Evolutionary conservation across 2,888 invertebrate genomes (phyloP).

Genomic region (Lepeophtheirus nordmannii): DNA sequence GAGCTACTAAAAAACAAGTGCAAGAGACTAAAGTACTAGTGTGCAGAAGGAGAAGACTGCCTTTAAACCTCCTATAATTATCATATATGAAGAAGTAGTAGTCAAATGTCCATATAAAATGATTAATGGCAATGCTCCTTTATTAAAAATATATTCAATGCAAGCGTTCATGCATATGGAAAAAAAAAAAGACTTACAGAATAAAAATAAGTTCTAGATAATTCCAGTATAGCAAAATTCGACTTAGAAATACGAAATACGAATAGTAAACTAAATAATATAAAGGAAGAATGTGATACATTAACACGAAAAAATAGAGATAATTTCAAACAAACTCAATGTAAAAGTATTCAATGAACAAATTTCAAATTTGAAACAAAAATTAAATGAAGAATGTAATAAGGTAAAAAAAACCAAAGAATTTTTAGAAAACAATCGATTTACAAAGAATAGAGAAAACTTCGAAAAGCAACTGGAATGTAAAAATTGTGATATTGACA

Average conservation of each 20-base stretch:
- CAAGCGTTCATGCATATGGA: no score
- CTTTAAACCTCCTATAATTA: no score
- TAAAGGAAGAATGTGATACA: slow-evolving; percentile 13
- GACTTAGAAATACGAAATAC: slow-evolving; percentile 16
- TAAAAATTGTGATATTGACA: slow-evolving; percentile 15
- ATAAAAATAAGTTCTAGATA: slow-evolving; percentile 42
- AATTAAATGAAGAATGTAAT: slow-evolving; percentile 32
- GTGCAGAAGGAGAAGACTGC: no score
- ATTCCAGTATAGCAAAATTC: slow-evolving; percentile 27
- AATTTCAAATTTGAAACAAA: slow-evolving; percentile 46
- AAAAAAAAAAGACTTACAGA: slow-evolving; percentile 37
- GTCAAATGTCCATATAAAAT: no score
- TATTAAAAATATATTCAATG: no score
- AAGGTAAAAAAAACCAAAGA: slow-evolving; percentile 38
- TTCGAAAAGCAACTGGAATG: slow-evolving; percentile 35
- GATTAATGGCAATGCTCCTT: no score
- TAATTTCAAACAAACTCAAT: slow-evolving; percentile 31
- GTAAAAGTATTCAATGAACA: slow-evolving; percentile 44
- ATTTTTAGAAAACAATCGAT: slow-evolving; percentile 32
- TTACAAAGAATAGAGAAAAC: slow-evolving; percentile 30
- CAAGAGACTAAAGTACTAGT: no score
- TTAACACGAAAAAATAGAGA: slow-evolving; percentile 18
- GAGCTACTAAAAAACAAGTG: no score
- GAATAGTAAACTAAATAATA: slow-evolving; percentile 25
- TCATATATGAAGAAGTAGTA: no score